These are phyloP conservation scores for Otus sunia DNA, from an alignment of 2,113 vertebrate genomes.

Conservation along the genomic window DNA sequence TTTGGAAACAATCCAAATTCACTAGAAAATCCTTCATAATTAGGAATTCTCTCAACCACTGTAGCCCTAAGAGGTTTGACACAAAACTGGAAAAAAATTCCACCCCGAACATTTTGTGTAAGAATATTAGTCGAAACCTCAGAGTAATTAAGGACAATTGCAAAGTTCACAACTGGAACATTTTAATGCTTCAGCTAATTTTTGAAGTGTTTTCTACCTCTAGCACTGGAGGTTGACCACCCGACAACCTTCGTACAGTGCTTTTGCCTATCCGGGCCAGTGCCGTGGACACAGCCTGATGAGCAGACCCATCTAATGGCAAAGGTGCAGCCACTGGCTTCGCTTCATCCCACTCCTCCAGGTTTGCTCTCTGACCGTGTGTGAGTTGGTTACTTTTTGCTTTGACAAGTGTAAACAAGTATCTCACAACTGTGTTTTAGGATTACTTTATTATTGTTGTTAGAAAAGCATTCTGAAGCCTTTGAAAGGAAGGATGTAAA, in stretches of 20 bases:
- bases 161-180: background rate
- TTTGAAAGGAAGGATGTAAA: background rate
- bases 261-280: rapidly evolving
- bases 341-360: background rate
- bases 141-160: background rate
- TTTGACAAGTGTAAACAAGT: background rate
- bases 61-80: background rate
- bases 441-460: background rate
- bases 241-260: rapidly evolving
- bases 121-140: background rate
- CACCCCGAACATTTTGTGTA: background rate
- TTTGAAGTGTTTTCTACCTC: background rate
- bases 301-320: background rate
- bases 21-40: background rate
- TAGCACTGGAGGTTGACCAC: background rate
- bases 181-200: background rate
- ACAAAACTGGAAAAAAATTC: background rate
- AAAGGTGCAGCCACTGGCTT: background rate
- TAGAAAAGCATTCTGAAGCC: background rate
- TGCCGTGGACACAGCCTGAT: background rate
- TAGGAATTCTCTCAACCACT: background rate
- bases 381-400: background rate
- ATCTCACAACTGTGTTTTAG: background rate
- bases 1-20: background rate
- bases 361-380: background rate